These are phyloP conservation scores for Thecophora atra DNA, from an alignment of 2,888 invertebrate genomes.

Conservation along the genomic window DNA sequence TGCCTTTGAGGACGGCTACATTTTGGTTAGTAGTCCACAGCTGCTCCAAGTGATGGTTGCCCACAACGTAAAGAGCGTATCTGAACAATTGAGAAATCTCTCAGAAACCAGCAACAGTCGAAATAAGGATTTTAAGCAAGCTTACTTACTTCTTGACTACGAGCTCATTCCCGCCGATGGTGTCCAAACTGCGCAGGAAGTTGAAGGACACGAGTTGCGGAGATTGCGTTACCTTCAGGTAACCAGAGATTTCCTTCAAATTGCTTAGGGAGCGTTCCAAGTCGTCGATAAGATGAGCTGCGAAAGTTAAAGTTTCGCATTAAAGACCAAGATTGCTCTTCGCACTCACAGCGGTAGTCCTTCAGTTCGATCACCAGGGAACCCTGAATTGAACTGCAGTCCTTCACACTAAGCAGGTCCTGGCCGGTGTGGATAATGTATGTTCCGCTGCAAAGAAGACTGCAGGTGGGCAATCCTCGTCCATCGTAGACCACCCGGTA, in stretches of 20 bases:
- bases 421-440: conserved; percentile 47
- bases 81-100: conserved; percentile 48
- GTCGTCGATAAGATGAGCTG: conserved; percentile 54
- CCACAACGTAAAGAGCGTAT: conserved; percentile 70
- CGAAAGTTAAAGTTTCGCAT: neutral
- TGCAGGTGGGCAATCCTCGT: conserved; percentile 45
- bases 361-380: conserved; percentile 70
- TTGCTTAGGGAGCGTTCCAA: conserved; percentile 71
- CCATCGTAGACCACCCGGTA: conserved; percentile 43
- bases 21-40: conserved; percentile 68
- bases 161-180: conserved; percentile 70
- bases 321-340: neutral
- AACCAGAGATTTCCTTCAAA: conserved; percentile 74
- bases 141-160: conserved; percentile 54
- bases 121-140: neutral
- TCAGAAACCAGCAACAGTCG: neutral
- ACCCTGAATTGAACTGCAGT: conserved; percentile 77
- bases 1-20: conserved; percentile 69
- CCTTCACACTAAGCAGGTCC: conserved; percentile 66
- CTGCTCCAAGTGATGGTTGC: conserved; percentile 75
- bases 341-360: conserved; percentile 50
- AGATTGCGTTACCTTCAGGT: conserved; percentile 73
- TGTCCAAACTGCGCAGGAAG: conserved; percentile 73
- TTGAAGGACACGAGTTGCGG: conserved; percentile 71
- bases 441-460: conserved; percentile 50